Conservation (phyloP, 2,113 vertebrate genomes). For the Dolichallabes microphthalmus region DNA sequence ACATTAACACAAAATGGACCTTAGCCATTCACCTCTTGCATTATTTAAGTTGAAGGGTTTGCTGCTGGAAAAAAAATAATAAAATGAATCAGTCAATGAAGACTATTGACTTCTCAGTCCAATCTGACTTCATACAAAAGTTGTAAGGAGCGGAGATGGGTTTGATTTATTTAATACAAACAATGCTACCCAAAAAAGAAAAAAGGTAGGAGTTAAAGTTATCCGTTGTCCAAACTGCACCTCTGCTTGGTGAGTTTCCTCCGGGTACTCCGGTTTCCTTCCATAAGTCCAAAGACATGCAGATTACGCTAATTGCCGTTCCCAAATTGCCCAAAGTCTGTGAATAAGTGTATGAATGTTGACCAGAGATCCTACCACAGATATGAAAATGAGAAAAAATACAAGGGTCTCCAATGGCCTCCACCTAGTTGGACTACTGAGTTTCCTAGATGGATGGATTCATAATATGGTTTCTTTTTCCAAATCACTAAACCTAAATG, state of each 20-base stretch:
- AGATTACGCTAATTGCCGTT: too few species aligned
- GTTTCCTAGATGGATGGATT: too few species aligned
- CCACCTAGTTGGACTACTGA: too few species aligned
- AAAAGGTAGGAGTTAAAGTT: too few species aligned
- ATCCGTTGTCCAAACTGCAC: neutral
- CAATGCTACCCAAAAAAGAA: neutral
- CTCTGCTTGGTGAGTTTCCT: too few species aligned
- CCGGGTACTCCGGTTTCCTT: too few species aligned
- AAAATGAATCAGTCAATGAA: constrained; percentile 22
- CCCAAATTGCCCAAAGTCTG: too few species aligned
- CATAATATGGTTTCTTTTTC: neutral
- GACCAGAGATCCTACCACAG: too few species aligned
- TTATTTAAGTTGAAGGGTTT: constrained; percentile 47
- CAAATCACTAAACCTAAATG: neutral
- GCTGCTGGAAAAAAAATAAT: neutral
- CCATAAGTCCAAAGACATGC: too few species aligned
- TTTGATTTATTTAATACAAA: constrained; percentile 11
- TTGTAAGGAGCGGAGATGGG: neutral
- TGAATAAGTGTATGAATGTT: too few species aligned
- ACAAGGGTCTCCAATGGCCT: too few species aligned
- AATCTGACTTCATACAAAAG: neutral
- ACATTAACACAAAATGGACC: constrained; percentile 53
- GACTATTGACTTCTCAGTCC: neutral
- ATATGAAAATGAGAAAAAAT: too few species aligned
- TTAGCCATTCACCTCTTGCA: constrained; percentile 45